Conservation (phyloP, 2,888 invertebrate genomes). For the Lithophane socia region DNA sequence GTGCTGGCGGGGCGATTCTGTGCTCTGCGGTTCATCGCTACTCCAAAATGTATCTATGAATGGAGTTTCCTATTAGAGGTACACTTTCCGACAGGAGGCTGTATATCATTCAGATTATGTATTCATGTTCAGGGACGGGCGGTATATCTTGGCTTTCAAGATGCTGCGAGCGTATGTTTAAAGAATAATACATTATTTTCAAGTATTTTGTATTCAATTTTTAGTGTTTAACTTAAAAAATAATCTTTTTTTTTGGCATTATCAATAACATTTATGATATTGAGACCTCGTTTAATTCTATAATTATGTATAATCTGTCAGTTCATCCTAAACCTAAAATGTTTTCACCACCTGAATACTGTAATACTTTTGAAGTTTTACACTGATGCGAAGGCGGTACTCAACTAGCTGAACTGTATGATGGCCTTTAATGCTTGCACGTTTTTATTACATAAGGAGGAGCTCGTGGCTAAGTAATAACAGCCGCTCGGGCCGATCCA, state of each 20-base stretch:
- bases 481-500: no score
- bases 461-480: no score
- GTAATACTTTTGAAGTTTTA: background rate
- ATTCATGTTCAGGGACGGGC: constrained; percentile 24
- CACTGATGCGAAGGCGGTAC: background rate
- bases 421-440: background rate
- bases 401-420: background rate
- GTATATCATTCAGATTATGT: constrained; percentile 42
- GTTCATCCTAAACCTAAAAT: background rate
- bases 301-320: no score
- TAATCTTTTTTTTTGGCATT: background rate
- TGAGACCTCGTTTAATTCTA: no score
- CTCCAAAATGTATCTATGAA: constrained; percentile 34
- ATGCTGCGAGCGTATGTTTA: background rate
- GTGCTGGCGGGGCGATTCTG: no score
- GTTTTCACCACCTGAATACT: background rate
- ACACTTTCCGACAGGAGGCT: constrained; percentile 13
- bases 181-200: background rate
- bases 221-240: background rate
- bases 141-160: constrained; percentile 32
- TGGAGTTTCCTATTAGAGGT: constrained; percentile 1
- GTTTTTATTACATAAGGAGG: background rate
- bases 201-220: background rate
- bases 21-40: background rate
- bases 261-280: no score